Evolutionary conservation across 2,797 vertebrate species (phyloP).

Genomic region (Danionella dracula): DNA sequence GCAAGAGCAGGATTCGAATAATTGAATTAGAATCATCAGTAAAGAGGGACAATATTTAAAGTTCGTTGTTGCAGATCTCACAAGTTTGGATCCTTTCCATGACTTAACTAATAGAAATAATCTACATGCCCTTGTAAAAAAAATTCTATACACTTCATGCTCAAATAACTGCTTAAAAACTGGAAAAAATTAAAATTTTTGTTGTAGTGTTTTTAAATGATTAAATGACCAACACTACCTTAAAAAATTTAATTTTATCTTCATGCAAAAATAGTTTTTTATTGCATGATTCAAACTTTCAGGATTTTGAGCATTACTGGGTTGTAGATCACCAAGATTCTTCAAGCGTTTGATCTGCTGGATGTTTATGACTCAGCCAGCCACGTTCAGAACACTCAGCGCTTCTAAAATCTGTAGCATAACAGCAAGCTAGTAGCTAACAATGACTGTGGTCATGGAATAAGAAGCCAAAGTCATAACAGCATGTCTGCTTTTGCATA

Average conservation of each 20-base stretch:
- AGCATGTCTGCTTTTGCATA: conserved; percentile 45
- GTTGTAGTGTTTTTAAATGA: too few species aligned
- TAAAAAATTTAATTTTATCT: too few species aligned
- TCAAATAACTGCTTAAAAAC: neutral
- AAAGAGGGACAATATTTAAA: too few species aligned
- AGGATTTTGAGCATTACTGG: conserved; percentile 1
- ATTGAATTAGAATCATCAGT: too few species aligned
- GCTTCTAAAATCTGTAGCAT: neutral
- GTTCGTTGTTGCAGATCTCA: too few species aligned
- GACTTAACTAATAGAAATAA: too few species aligned
- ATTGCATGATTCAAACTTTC: conserved; percentile 13
- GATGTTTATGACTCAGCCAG: neutral
- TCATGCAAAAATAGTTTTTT: conserved; percentile 41
- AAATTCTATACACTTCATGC: too few species aligned
- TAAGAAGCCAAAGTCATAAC: conserved; percentile 15
- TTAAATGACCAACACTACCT: too few species aligned
- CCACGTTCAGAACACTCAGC: neutral
- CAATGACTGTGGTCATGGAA: conserved; percentile 11
- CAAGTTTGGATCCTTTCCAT: too few species aligned
- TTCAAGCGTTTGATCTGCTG: neutral
- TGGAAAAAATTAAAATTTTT: too few species aligned
- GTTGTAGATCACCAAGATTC: conserved; percentile 20
- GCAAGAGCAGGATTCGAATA: too few species aligned
- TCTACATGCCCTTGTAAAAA: too few species aligned
- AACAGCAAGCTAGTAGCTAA: neutral